Evolutionary conservation across 2,113 vertebrate genomes (phyloP), one percentile per base, ranked within the genome.

Genomic region (Apaloderma vittatum): DNA sequence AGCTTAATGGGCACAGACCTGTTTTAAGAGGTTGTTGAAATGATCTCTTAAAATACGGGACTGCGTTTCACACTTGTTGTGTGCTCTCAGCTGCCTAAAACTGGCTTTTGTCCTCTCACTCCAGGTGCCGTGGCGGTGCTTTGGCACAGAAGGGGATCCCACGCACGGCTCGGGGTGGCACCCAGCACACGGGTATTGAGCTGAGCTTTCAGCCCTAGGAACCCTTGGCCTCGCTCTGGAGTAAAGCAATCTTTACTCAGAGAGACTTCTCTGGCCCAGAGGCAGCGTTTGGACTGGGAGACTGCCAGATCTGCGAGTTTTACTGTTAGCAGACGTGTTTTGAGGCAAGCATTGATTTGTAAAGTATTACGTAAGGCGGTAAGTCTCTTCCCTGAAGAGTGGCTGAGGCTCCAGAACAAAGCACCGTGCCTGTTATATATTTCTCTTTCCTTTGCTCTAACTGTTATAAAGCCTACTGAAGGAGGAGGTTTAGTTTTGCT

Each of bases 361-460:
- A 16, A 90, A 88, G 51, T 86, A 8, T 88, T 87, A 40, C 84
- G 67, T 80, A 59, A 78, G 80, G 48, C 32, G 34, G 67, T 74
- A 74, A 37, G 29, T 78, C 65, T 89, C 73, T 75, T 70, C 86
- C 54, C 75, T 77, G 61, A 48, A 80, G 65, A 81, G 74, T 40
- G 18, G 78, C 66, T 83, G 88, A 93, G 37, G n/a, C 63, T 92
- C 91, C 86, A 76, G 58, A 82, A 73, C n/a, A 51, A 70, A 95
- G 27, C 12, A 34, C 9, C 74, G 26, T 80, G 22, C 36, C 48
- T 84, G 88, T 59, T 57, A 46, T 18, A 16, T 66, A 16, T 88
- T 96, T 85, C n/a, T 85, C 12, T 81, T 87, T 68, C 61, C 70
- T 88, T 76, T 75, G 54, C 40, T 61, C 18, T 94, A 79, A 49